Conservation (phyloP, 2,113 vertebrate species). For the Solea senegalensis region DNA sequence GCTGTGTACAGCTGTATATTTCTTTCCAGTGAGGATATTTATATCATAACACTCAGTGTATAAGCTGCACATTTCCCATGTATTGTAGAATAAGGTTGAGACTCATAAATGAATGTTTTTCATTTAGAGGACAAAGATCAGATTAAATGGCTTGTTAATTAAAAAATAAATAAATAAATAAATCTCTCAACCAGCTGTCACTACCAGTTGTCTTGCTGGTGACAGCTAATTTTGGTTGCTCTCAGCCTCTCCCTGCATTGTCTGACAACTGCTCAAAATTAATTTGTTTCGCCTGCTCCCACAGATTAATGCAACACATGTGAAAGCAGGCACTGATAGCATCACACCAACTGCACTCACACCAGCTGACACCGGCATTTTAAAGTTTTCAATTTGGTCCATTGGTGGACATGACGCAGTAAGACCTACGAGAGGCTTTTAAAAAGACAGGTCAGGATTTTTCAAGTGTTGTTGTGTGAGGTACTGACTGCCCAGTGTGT, state of each 20-base stretch:
- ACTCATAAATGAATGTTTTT: not conserved
- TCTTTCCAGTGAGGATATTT: too few species aligned
- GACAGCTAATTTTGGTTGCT: not conserved
- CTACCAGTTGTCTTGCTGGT: conserved; percentile 7
- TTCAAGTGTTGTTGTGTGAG: too few species aligned
- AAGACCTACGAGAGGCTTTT: too few species aligned
- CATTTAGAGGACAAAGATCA: not conserved
- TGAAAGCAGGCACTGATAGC: conserved; percentile 3
- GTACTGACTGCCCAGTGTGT: too few species aligned
- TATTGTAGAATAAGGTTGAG: not conserved
- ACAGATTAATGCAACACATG: conserved; percentile 9
- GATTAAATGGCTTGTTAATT: not conserved
- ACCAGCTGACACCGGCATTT: not conserved
- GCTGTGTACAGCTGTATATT: too few species aligned
- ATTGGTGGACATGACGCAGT: not conserved
- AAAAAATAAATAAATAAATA: not conserved
- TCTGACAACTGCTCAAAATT: conserved; percentile 35
- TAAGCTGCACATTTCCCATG: too few species aligned
- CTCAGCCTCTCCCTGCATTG: not conserved
- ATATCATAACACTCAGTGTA: too few species aligned
- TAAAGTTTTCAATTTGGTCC: not conserved
- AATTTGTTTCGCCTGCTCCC: conserved; percentile 13
- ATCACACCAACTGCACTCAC: conserved; percentile 18
- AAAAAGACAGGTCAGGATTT: too few species aligned
- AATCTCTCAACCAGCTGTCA: not conserved